Evolutionary conservation across 1,140 invertebrate genomes (phyloP).

Genomic region (Caerostris darwini): DNA sequence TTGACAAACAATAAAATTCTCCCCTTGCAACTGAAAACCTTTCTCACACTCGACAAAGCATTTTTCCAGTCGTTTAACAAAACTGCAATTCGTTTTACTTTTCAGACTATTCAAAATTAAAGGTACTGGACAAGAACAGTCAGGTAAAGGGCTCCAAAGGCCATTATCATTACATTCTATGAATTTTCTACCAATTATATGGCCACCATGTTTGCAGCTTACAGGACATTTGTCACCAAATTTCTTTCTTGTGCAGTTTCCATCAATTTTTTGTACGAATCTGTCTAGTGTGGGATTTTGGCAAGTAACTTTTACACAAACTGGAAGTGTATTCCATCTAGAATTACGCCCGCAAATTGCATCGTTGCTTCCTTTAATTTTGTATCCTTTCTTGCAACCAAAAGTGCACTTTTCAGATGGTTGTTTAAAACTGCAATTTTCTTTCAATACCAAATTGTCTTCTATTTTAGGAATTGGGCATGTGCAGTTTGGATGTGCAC

Average conservation of each 20-base stretch:
- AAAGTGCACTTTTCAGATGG: not conserved
- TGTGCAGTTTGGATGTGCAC: not conserved
- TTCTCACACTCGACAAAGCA: not conserved
- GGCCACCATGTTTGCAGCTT: slow-evolving; percentile 3
- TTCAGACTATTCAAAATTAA: not conserved
- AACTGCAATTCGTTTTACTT: not conserved
- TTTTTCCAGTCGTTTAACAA: not conserved
- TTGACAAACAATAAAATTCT: not conserved
- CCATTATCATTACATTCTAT: not conserved
- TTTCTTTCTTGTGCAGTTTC: not conserved
- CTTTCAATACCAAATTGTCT: not conserved
- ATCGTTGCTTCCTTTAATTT: not conserved
- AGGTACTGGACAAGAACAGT: slow-evolving; percentile 7
- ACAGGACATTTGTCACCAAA: not conserved
- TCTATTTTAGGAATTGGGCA: not conserved
- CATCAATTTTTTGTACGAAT: not conserved
- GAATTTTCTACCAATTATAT: not conserved
- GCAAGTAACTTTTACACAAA: not conserved
- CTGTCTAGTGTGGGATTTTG: not conserved
- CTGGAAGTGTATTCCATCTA: not conserved
- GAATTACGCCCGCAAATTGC: not conserved
- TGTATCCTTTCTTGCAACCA: not conserved
- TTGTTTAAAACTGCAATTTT: not conserved
- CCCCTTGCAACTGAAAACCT: not conserved
- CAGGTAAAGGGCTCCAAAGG: not conserved